A percentile compares a stretch with the other conserved stretches of the same genome.
Evolutionary conservation across 2,113 vertebrate species (phyloP).

Genomic region (Origma solitaria): DNA sequence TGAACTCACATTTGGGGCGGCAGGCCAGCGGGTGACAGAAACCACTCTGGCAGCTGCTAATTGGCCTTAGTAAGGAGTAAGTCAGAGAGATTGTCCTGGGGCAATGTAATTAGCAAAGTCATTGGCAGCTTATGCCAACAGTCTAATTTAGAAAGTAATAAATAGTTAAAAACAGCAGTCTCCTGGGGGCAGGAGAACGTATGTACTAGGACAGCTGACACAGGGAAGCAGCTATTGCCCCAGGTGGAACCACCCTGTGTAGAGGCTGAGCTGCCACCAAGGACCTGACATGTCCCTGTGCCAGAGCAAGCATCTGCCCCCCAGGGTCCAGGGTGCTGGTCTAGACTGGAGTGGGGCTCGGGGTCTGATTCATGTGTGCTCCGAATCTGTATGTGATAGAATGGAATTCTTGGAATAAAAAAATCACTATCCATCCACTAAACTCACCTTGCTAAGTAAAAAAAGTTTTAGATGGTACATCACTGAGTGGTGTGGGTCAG

Average conservation of each 20-base stretch:
- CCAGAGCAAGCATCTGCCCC: background rate
- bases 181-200: background rate
- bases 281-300: background rate
- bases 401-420: background rate
- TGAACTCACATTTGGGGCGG: background rate
- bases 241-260: background rate
- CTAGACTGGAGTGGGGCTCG: background rate
- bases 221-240: background rate
- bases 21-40: constrained; percentile 31
- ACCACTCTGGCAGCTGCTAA: constrained; percentile 49
- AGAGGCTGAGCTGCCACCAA: background rate
- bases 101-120: constrained; percentile 59
- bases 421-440: background rate
- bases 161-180: constrained; percentile 54
- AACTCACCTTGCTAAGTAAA: background rate
- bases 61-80: constrained; percentile 36
- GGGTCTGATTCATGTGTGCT: background rate
- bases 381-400: background rate
- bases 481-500: background rate
- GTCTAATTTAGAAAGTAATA: constrained; percentile 58
- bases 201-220: background rate
- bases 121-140: constrained; percentile 52
- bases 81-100: constrained; percentile 32
- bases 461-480: background rate
- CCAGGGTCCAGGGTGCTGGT: accelerated